Percentiles rank a stretch among this genome's conserved stretches.
Evolutionary conservation across 2,113 vertebrate genomes (phyloP).

Genomic region (Bucco capensis): DNA sequence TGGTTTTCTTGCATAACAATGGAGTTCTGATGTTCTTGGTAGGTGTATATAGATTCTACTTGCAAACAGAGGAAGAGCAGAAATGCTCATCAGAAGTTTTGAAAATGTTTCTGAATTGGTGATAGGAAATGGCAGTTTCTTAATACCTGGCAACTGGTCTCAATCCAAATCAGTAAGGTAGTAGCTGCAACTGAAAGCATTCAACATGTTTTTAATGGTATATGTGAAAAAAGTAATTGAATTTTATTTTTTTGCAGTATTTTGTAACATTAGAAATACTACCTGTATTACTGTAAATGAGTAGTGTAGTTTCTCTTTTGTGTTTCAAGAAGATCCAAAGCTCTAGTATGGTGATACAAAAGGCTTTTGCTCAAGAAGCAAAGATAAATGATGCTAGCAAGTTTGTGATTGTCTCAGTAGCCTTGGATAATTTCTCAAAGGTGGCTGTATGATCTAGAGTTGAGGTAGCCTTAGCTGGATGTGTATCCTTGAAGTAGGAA

Average conservation of each 20-base stretch:
- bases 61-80: not conserved
- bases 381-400: not conserved
- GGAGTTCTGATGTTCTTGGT: not conserved
- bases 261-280: not conserved
- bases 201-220: not conserved
- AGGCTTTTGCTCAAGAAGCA: not conserved
- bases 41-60: not conserved
- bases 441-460: not conserved
- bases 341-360: not conserved
- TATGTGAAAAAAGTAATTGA: not conserved
- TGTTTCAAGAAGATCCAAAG: not conserved
- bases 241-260: not conserved
- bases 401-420: not conserved
- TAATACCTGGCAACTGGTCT: not conserved
- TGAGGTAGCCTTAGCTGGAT: fast-evolving
- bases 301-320: not conserved
- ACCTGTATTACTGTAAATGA: not conserved
- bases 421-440: not conserved
- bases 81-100: not conserved
- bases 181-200: not conserved
- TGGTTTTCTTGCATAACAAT: not conserved
- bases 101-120: not conserved
- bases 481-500: not conserved
- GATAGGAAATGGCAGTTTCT: not conserved
- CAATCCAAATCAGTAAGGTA: not conserved